Conservation (phyloP, 1,140 invertebrate genomes). For the Diachasmimorpha longicaudata region DNA sequence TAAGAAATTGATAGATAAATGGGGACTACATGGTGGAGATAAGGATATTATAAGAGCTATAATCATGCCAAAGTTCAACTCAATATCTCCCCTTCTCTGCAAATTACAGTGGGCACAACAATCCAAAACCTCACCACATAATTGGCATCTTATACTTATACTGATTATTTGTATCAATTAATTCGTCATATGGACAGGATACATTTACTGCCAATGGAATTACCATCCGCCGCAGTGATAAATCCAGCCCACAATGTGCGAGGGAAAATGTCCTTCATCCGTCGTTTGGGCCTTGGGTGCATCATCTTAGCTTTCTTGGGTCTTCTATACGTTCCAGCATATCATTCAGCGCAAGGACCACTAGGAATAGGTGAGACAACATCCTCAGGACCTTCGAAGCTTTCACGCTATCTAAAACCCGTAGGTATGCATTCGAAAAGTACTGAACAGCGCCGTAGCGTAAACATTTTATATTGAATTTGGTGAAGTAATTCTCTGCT, state of each 20-base stretch:
- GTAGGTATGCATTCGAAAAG: conserved; percentile 52
- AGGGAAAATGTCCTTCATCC: conserved; percentile 51
- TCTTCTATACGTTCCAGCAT: conserved; percentile 57
- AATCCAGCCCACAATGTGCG: conserved; percentile 39
- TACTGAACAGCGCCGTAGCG: conserved; percentile 25
- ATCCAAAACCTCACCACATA: no score
- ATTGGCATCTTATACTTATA: no score
- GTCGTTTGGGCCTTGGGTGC: conserved; percentile 52
- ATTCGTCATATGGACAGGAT: conserved; percentile 20
- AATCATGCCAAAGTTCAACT: no score
- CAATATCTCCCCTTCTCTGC: no score
- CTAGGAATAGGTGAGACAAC: conserved; percentile 57
- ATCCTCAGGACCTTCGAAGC: conserved; percentile 43
- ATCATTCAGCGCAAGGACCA: conserved; percentile 56
- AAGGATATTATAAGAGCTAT: no score
- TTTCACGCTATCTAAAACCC: conserved; percentile 44
- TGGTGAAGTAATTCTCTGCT: no score
- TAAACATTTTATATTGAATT: not conserved
- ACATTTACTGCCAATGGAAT: conserved; percentile 45
- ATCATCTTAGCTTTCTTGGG: conserved; percentile 50
- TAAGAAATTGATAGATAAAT: no score
- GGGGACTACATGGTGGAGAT: no score
- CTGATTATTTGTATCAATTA: no score
- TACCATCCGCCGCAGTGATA: conserved; percentile 41
- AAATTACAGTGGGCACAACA: no score